A percentile compares a stretch with the other conserved stretches of the same genome.
These are phyloP conservation scores for Temnothorax longispinosus DNA, from an alignment of 1,140 invertebrate species.

Conservation along the genomic window DNA sequence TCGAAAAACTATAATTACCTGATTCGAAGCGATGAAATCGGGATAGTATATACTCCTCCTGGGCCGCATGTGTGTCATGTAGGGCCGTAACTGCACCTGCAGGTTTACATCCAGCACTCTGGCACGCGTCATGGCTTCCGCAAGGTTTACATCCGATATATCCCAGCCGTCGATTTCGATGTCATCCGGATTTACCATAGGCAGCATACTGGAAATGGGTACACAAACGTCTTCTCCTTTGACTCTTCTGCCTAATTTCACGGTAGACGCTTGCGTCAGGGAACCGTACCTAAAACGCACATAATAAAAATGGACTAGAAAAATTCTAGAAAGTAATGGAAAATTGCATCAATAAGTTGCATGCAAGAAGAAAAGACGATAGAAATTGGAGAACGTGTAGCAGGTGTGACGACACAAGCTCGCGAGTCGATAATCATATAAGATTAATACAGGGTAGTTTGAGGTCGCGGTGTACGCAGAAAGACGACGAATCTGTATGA, in stretches of 20 bases:
- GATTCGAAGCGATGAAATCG: conserved; percentile 98
- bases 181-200: conserved; percentile 96
- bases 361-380: too few species aligned
- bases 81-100: conserved; percentile 90
- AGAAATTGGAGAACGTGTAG: too few species aligned
- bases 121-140: conserved; percentile 94
- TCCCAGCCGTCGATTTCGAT: conserved; percentile 98
- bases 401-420: too few species aligned
- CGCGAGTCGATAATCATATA: too few species aligned
- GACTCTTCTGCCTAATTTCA: conserved; percentile 93
- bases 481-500: too few species aligned
- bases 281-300: conserved; percentile 90
- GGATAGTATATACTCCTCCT: conserved; percentile 94
- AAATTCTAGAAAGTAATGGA: background rate
- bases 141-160: conserved; percentile 94
- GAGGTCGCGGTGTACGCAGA: too few species aligned
- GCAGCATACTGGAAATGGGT: conserved; percentile 93
- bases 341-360: background rate
- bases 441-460: too few species aligned
- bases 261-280: conserved; percentile 95
- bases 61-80: conserved; percentile 92
- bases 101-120: conserved; percentile 91
- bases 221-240: conserved; percentile 91
- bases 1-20: conserved; percentile 86
- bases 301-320: background rate